Conservation (phyloP, 2,113 vertebrate genomes). For the Apus apus region DNA sequence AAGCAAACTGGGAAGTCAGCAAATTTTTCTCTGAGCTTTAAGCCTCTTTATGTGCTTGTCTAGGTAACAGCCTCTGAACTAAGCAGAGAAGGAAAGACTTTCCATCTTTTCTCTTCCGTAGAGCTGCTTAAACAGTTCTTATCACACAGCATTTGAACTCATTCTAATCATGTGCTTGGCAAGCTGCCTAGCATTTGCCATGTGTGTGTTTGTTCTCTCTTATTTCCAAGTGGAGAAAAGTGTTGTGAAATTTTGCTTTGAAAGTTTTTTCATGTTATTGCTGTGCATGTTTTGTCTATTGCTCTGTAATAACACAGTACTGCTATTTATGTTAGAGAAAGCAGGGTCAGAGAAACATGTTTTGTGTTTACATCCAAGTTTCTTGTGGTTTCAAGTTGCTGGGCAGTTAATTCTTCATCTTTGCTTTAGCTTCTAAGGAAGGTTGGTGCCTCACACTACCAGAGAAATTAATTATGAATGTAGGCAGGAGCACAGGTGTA, state of each 20-base stretch:
- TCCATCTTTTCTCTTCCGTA: neutral
- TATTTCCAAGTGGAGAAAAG: neutral
- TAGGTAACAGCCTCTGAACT: neutral
- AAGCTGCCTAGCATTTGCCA: neutral
- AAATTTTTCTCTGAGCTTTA: neutral
- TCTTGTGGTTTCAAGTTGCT: neutral
- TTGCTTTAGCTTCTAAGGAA: neutral
- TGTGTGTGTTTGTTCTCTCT: neutral
- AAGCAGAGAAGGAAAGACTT: neutral
- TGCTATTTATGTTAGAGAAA: neutral
- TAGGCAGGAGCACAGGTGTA: neutral
- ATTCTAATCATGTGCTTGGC: neutral
- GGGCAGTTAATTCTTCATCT: neutral
- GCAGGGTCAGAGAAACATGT: neutral
- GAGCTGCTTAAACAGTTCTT: neutral
- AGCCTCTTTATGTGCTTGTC: neutral
- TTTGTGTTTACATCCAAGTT: neutral
- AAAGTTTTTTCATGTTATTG: neutral
- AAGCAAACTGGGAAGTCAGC: neutral
- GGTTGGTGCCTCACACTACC: neutral
- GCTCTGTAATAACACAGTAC: neutral
- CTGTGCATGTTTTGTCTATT: neutral
- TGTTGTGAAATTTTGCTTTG: neutral
- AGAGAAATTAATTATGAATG: neutral
- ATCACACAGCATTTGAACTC: neutral